A percentile compares a stretch with the other conserved stretches of the same genome.
Conservation (phyloP, 2,113 vertebrate species). For the Ailurus styani region DNA sequence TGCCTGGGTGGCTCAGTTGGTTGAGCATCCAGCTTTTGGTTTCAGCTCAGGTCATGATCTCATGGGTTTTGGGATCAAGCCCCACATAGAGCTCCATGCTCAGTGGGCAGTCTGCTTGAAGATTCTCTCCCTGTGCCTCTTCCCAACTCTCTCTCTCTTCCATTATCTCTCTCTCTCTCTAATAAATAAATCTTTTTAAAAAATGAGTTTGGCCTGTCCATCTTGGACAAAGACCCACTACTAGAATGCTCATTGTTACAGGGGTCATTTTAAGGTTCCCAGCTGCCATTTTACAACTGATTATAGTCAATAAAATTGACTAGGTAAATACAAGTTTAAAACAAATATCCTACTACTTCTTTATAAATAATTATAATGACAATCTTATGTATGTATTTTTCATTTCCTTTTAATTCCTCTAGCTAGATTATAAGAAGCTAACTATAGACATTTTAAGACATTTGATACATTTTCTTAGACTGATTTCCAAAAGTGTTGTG, state of each 20-base stretch:
- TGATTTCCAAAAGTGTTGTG: neutral
- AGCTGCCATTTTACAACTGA: neutral
- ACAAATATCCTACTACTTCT: neutral
- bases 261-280: neutral
- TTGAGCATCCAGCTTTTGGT: neutral
- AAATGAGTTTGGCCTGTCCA: neutral
- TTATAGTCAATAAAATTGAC: neutral
- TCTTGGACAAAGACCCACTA: neutral
- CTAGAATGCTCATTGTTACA: neutral
- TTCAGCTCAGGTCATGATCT: neutral
- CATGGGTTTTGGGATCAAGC: neutral
- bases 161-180: neutral
- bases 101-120: neutral
- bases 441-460: neutral
- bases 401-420: neutral
- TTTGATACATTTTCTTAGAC: neutral
- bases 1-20: neutral
- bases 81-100: neutral
- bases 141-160: neutral
- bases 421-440: neutral
- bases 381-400: neutral
- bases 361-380: neutral
- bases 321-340: neutral
- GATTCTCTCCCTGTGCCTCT: neutral
- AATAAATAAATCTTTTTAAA: neutral